Base-by-base conservation (phyloP, 2,113 vertebrate species). In the Festucalex cinctus region DNA sequence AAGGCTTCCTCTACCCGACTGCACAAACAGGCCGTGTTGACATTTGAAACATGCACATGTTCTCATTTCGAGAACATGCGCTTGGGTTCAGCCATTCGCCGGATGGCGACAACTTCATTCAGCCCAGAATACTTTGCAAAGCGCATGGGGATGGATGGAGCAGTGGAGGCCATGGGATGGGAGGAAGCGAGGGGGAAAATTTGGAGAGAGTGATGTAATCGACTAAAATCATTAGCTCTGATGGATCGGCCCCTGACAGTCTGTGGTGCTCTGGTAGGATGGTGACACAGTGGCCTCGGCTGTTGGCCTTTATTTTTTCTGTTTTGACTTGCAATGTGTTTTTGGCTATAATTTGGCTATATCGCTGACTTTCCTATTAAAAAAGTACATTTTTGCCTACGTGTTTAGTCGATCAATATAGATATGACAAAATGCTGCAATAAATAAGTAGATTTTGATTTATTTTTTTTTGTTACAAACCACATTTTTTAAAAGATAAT, bases 141-240 rank as follows among this genome's bases (percentile, higher is more conserved):
- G 64, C 53, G 69, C 43, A 72, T 26, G n/a, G 56, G 69, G 59
- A 62, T 43, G 69, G 59, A 62, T 43, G 24, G 58, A 75, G 64
- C 70, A 51, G 57, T 48, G 56, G 48, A 67, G 57, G 58, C 37
- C n/a, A 6, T 51, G 35, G 32, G 63, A 60, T 81, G 66, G 61
- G 76, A 74, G 71, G 76, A 69, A 68, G 73, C 74, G 43, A 39
- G 79, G 72, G 56, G 53, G 54, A 57, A 75, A 51, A 35, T 68
- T 41, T 48, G 61, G 69, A 41, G 54, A 72, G 64, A 13, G 12
- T 44, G 48, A 35, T 24, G 71, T 77, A 83, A 86, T 83, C 77
- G 76, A 77, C 63, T 69, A 82, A 86, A 87, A 88, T 90, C 88
- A 14, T 78, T 90, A 66, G 56, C 53, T 44, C 67, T 77, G 76